These are phyloP conservation scores for Meandrina meandrites DNA, from an alignment of 92 coral and sea anemone species.

Conservation along the genomic window DNA sequence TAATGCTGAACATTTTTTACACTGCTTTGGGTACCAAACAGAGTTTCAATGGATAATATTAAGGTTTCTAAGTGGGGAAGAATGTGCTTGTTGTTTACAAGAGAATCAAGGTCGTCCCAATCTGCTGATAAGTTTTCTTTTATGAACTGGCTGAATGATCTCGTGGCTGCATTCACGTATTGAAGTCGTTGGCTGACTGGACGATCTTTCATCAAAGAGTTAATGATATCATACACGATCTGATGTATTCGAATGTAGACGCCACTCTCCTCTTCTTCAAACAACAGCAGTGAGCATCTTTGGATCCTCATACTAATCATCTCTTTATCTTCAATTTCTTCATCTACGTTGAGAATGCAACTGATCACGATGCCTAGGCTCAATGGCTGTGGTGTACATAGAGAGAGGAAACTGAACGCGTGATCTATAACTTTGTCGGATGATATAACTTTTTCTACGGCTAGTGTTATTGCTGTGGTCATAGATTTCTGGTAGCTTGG, in stretches of 20 bases:
- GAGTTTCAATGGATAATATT: too few species aligned
- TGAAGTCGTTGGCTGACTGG: too few species aligned
- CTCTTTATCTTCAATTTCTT: constrained; percentile 30
- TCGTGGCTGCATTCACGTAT: too few species aligned
- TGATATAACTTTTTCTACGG: constrained; percentile 18
- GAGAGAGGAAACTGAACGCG: constrained; percentile 5
- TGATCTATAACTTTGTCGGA: constrained; percentile 8
- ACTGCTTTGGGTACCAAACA: too few species aligned
- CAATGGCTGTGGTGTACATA: constrained; percentile 9
- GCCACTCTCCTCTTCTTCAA: constrained; percentile 26
- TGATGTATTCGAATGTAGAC: constrained; percentile 23
- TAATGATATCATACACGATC: not conserved
- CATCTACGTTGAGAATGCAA: not conserved
- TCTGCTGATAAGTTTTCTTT: too few species aligned
- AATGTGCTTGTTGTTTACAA: too few species aligned
- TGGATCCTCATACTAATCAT: constrained; percentile 18
- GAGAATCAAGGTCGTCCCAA: too few species aligned
- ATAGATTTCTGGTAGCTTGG: constrained; percentile 38
- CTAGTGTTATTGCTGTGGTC: constrained; percentile 41
- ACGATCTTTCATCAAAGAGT: too few species aligned
- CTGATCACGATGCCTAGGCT: constrained; percentile 26
- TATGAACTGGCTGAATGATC: too few species aligned
- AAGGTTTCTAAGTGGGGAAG: too few species aligned
- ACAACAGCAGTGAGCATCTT: constrained; percentile 41
- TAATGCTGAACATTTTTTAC: too few species aligned